Base-by-base conservation (phyloP, 2,888 invertebrate species). In the Andrena praecox region DNA sequence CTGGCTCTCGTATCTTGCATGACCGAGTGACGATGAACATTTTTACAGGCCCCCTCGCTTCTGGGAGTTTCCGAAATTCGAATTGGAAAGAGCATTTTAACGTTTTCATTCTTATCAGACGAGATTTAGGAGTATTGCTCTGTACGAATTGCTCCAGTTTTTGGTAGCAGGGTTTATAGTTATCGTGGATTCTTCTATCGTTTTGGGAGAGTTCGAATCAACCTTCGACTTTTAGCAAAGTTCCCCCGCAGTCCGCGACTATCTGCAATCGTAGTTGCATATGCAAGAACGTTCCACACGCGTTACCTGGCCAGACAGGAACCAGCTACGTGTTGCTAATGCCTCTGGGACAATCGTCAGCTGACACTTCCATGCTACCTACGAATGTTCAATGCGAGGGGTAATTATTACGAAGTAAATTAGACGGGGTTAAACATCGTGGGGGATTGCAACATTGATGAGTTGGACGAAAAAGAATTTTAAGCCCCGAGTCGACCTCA, bases 371-470 rank as follows among this genome's bases (percentile, higher is more conserved):
- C 83, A 84, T 67, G 77, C 87, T 83, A 81, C 79, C 78, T 73
- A 82, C 85, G 80, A 89, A 89, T 89, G 87, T 89, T 89, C 86
- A 88, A 89, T 89, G 87, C 75, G 78, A 62, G 24, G 69, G 35
- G 80, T 86, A 89, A 89, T 89, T 89, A 87, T 89, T 89, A 89
- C 80, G 77, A 86, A 78, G 87, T 77, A 88, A 88, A 89, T 89
- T 89, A 88, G 83, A 79, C 63, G 76, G 74, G 16, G 56, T 2
- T 6, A 62, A 54, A 29, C 66, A 68, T 70, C 62, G 29, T 24
- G 48, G 54, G 48, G 67, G 42, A 29, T 33, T 77, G 62, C 77
- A 80, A 77, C 80, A 77, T 80, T 80, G 67, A 80, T 80, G 80
- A 80, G 67, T 0, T 10, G 33, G 24, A 5, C 48, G 60, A 60